These are phyloP conservation scores for Argyra leucocephala DNA, from an alignment of 2,888 invertebrate species.

Conservation along the genomic window DNA sequence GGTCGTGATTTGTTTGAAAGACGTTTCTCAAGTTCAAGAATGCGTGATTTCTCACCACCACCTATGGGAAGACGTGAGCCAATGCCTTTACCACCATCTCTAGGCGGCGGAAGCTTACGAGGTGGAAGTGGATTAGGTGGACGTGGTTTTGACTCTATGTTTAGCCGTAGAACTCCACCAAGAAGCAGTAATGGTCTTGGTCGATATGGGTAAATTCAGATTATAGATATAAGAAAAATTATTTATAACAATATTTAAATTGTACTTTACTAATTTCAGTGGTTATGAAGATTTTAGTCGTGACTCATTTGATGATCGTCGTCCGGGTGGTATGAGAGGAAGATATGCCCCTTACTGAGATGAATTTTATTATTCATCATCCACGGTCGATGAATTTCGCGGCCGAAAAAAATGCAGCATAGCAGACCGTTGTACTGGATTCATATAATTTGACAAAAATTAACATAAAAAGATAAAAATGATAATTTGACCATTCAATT, in stretches of 20 bases:
- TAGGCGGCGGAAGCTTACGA: constrained; percentile 44
- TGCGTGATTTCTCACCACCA: constrained; percentile 54
- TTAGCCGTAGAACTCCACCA: constrained; percentile 66
- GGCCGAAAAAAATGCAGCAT: background rate
- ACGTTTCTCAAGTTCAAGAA: constrained; percentile 54
- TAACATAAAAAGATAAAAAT: background rate
- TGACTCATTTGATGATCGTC: constrained; percentile 78
- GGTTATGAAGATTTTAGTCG: constrained; percentile 83
- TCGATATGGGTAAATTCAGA: constrained; percentile 37
- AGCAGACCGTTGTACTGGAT: background rate
- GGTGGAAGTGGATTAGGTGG: constrained; percentile 55
- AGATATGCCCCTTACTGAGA: constrained; percentile 75
- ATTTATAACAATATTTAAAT: constrained; percentile 4
- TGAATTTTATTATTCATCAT: constrained; percentile 35
- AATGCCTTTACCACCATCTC: constrained; percentile 67
- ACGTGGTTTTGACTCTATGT: constrained; percentile 63
- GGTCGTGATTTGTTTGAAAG: constrained; percentile 72
- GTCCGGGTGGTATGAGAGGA: constrained; percentile 56
- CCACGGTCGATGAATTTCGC: background rate
- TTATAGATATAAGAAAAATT: background rate
- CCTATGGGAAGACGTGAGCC: constrained; percentile 66
- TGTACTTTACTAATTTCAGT: constrained; percentile 40
- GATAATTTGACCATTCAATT: background rate
- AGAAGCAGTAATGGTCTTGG: constrained; percentile 41
- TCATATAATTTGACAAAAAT: background rate